These are phyloP conservation scores for Drosophila borborema DNA, from an alignment of 2,888 invertebrate genomes.

Conservation along the genomic window DNA sequence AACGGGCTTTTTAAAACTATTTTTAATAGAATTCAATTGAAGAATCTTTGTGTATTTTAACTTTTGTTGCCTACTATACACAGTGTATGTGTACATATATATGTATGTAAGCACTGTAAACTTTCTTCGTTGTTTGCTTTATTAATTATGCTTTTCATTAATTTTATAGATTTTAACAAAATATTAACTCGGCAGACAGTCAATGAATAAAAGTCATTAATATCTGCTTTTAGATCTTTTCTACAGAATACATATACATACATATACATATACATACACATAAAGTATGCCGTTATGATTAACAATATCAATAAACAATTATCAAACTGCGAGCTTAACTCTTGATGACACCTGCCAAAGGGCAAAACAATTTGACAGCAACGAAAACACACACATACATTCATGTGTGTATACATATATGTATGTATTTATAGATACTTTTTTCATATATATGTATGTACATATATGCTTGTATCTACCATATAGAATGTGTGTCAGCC, in stretches of 20 bases:
- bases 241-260: not conserved
- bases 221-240: not conserved
- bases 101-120: not conserved
- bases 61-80: too few relatives aligned
- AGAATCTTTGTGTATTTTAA: too few relatives aligned
- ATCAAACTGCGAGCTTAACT: constrained; percentile 12
- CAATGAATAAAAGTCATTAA: not conserved
- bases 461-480: not conserved
- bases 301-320: constrained; percentile 39
- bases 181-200: not conserved
- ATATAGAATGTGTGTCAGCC: constrained; percentile 60
- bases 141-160: too few relatives aligned
- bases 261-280: not conserved
- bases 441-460: too few relatives aligned
- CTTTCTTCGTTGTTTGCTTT: not conserved
- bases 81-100: not conserved
- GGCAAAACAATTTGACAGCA: constrained; percentile 17
- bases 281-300: constrained; percentile 28
- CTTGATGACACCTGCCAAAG: constrained; percentile 20
- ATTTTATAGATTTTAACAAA: not conserved
- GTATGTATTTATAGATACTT: not conserved
- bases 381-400: not conserved
- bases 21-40: too few relatives aligned
- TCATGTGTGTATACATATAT: not conserved
- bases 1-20: too few relatives aligned